Evolutionary conservation across 2,113 vertebrate species (phyloP), one percentile per base, ranked within the genome.

Genomic region (Hemichromis elongatus): DNA sequence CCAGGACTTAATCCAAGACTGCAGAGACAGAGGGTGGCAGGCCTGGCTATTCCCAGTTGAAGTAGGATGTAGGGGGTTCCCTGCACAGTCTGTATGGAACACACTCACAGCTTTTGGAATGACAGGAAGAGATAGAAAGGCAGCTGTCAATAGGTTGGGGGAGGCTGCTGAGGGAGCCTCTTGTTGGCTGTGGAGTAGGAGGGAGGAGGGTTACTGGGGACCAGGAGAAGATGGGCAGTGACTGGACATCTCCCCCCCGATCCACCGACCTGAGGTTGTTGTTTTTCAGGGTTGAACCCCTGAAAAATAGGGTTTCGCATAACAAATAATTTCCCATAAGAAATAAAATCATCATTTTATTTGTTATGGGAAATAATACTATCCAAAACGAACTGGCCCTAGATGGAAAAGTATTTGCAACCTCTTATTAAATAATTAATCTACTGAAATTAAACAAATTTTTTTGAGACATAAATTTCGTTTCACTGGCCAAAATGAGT

Each of bases 121-220:
- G n/a, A 63, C 59, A 63, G 59, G 30, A 63, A 37, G 59, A 63
- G 19, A 63, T 37, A 19, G 19, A 37, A 63, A 37, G 33, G 19
- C 59, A 63, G 61, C 35, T 7, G 21, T 66, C 35, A 19, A 40
- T 37, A 37, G 19, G 19, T 63, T 37, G 37, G 33, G n/a, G 33
- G 33, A 63, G 19, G 59, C 33, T 0, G 2, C 30, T 0, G 0
- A 63, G 33, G 37, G 33, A 63, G 59, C 30, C 33, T 33, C 28
- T 59, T 59, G 56, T 59, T 59, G 28, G 9, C 30, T 61, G 5
- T 10, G 19, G 57, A 61, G 13, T 59, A 11, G 30, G 28, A 61
- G 28, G 79, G 26, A 73, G 16, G 24, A 59, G 56, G 56, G 28
- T 57, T 28, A 26, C 55, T 30, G 26, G 55, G 14, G 28, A 59